Percentiles rank a stretch among this genome's conserved stretches.
Conservation (phyloP, 2,113 vertebrate species). For the Tachuris rubrigastra region DNA sequence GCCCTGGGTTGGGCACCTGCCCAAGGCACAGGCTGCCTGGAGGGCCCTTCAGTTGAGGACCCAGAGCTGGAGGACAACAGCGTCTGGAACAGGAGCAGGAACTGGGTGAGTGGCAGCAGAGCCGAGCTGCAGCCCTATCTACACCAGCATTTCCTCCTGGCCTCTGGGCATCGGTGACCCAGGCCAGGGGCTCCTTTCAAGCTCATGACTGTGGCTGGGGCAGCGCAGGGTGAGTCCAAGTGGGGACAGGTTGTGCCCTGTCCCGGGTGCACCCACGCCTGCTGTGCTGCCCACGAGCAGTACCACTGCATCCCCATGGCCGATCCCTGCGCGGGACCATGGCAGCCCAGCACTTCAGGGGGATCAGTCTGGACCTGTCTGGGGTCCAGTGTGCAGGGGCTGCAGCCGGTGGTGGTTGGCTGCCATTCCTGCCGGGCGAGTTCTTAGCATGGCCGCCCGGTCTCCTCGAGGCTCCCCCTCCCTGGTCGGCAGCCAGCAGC, state of each 20-base stretch:
- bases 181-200: not conserved
- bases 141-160: fast-evolving
- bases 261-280: fast-evolving
- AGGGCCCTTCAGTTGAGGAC: not conserved
- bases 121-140: fast-evolving
- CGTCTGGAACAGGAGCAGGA: not conserved
- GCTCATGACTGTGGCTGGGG: fast-evolving
- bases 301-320: fast-evolving
- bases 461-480: constrained; percentile 49
- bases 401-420: not conserved
- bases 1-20: fast-evolving
- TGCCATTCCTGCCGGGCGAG: constrained; percentile 43
- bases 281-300: fast-evolving
- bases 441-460: not conserved
- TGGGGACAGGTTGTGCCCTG: not conserved
- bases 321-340: fast-evolving
- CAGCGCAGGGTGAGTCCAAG: fast-evolving
- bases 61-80: not conserved
- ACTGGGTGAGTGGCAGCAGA: not conserved
- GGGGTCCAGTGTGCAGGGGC: not conserved
- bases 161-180: not conserved
- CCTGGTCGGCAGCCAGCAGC: constrained; percentile 55
- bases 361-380: not conserved
- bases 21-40: not conserved
- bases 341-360: not conserved